Base-by-base conservation (phyloP, 2,888 invertebrate genomes). In the Chydorus sphaericus region DNA sequence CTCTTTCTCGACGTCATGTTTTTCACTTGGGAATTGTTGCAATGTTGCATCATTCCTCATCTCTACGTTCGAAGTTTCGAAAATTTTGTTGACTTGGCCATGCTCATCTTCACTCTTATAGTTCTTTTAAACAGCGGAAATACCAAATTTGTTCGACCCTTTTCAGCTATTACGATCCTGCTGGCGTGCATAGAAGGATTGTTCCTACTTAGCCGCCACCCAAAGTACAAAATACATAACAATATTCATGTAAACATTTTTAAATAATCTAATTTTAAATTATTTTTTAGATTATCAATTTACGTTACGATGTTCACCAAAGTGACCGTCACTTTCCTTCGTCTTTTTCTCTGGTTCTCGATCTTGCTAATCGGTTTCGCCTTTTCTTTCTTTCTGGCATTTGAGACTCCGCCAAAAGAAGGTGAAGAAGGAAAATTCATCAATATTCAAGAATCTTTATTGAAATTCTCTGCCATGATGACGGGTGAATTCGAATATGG, bases 401-500 rank as follows among this genome's bases (percentile, higher is more conserved):
- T 88, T 65, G 36, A 31, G 4, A 29, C 20, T 6, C 37, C 31
- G 4, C 38, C 28, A 20, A 48, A 29, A 1, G 54, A 36, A 39
- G 29, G 3, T 16, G n/a, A n/a, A n/a, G n/a, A n/a, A n/a, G n/a
- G n/a, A n/a, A n/a, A n/a, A n/a, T 55, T 55, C 31, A 16, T 23
- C n/a, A 48, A 20, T 31, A 33, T 55, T 8, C 55, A 48, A 2
- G n/a, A 33, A 6, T 29, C 48, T 7, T 26, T 55, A 20, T 36
- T 55, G 0, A 55, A 55, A 55, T 33, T 49, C 4, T 31, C 87
- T 26, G 83, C 87, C 1, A 88, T 88, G 88, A 73, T 87, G 61
- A 87, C 87, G 0, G 88, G 88, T 11, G 88, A 88, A 69, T 86
- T 87, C 62, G 87, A 88, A 65, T 85, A 85, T 1, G 76, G 81